Evolutionary conservation across 2,113 vertebrate species (phyloP), one percentile per base, ranked within the genome.

Genomic region (Sinocyclocheilus grahami): DNA sequence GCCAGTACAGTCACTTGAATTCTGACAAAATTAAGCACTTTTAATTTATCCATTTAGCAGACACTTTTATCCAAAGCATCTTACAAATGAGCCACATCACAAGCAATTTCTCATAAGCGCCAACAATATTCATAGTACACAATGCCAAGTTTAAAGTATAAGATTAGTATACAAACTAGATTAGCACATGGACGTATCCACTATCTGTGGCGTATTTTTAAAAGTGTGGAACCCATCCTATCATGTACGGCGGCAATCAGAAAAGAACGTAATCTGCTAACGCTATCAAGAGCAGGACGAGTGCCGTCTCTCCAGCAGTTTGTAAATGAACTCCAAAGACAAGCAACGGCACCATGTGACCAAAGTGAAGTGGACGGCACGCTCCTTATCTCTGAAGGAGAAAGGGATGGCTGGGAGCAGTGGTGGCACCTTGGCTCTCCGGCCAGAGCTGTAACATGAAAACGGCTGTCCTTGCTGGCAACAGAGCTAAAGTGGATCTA

Each of bases 251-350:
- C 78, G 62, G 86, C 91, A 91, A 93, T 94, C 92, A 88, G 74
- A 81, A 87, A 93, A 94, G 93, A 92, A 91, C 88, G 84, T 84
- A 92, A 91, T 93, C 94, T 85, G 87, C 51, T 1, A 2, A 12
- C 87, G 53, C 90, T 94, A 95, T 95, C 94, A 92, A 88, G 75
- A 77, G 85, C 87, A 88, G 87, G 90, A 92, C 83, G 89, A 87
- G 76, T 78, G 88, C 86, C 82, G 90, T 92, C 92, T 91, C 91
- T 86, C 10, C 76, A 75, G 83, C 51, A 11, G 87, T 89, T 94
- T 93, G 92, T 90, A 94, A 94, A 93, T 90, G 92, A 91, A 91
- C 81, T 90, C 88, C 69, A 87, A 90, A 90, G 89, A 93, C 92
- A 87, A 93, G 92, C 88, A 90, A 89, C 62, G 3, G 3, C 13